Evolutionary conservation across 2,888 invertebrate genomes (phyloP).

Genomic region (Spicauda simplicius): DNA sequence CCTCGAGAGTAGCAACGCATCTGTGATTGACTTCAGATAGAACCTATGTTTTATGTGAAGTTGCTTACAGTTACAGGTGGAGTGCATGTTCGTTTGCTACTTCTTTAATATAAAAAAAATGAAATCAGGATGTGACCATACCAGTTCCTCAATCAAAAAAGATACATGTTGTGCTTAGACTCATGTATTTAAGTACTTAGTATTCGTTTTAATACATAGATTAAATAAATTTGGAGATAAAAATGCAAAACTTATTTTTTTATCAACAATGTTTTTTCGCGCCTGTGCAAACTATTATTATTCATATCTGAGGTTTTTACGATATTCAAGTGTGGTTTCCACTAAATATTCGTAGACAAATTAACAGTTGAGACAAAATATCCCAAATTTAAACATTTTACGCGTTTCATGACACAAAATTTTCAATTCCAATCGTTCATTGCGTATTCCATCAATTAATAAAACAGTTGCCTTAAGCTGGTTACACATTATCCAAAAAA

Average conservation of each 20-base stretch:
- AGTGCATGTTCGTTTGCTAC: too few relatives aligned
- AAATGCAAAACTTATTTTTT: neutral
- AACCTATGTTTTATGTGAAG: too few relatives aligned
- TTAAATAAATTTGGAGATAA: too few relatives aligned
- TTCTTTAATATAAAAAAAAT: too few relatives aligned
- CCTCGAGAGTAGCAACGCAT: too few relatives aligned
- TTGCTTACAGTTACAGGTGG: too few relatives aligned
- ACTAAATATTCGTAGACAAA: slow-evolving; percentile 23
- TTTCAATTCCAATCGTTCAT: slow-evolving; percentile 34
- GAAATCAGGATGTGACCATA: too few relatives aligned
- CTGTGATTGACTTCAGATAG: too few relatives aligned
- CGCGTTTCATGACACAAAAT: slow-evolving; percentile 20
- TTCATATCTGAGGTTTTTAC: neutral
- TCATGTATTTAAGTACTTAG: too few relatives aligned
- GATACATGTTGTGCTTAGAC: too few relatives aligned
- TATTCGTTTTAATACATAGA: too few relatives aligned
- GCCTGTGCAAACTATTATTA: neutral
- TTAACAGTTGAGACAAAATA: slow-evolving; percentile 18
- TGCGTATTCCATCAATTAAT: slow-evolving; percentile 33
- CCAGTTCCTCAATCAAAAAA: too few relatives aligned
- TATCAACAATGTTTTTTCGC: neutral
- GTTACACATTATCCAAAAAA: slow-evolving; percentile 5
- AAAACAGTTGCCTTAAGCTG: slow-evolving; percentile 15
- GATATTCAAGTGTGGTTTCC: slow-evolving; percentile 1
- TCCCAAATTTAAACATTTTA: slow-evolving; percentile 20